Conservation (phyloP, 2,888 invertebrate genomes). For the Callyntrura guangdongensis region DNA sequence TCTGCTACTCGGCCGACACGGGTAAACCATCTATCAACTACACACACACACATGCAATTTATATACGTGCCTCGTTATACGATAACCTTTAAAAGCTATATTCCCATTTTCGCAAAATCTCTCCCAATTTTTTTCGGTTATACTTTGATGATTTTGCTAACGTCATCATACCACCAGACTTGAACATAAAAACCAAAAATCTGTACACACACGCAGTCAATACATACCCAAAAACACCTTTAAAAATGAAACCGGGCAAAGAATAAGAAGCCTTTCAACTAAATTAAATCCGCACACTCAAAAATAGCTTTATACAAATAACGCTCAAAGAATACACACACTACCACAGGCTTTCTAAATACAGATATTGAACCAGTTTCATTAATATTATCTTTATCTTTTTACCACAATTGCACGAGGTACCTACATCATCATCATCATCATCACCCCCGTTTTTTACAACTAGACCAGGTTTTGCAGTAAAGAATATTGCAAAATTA, state of each 20-base stretch:
- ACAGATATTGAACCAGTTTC: background rate
- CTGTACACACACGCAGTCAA: too few species aligned
- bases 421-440: background rate
- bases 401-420: background rate
- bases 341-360: background rate
- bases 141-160: constrained; percentile 15
- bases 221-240: too few species aligned
- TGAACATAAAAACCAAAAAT: background rate
- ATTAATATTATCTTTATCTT: background rate
- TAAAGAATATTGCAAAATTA: background rate
- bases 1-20: too few species aligned
- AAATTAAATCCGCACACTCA: too few species aligned
- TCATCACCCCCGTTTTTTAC: too few species aligned
- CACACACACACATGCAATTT: too few species aligned
- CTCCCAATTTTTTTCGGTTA: constrained; percentile 10
- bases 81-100: too few species aligned
- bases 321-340: background rate
- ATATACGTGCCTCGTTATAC: too few species aligned
- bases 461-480: constrained; percentile 9
- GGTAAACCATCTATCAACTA: too few species aligned
- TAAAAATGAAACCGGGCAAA: background rate
- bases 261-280: too few species aligned
- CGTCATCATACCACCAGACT: background rate
- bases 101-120: background rate
- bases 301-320: too few species aligned